Percentiles rank a stretch among this genome's conserved stretches.
Conservation (phyloP, 2,113 vertebrate species). For the Heloderma charlesbogerti region DNA sequence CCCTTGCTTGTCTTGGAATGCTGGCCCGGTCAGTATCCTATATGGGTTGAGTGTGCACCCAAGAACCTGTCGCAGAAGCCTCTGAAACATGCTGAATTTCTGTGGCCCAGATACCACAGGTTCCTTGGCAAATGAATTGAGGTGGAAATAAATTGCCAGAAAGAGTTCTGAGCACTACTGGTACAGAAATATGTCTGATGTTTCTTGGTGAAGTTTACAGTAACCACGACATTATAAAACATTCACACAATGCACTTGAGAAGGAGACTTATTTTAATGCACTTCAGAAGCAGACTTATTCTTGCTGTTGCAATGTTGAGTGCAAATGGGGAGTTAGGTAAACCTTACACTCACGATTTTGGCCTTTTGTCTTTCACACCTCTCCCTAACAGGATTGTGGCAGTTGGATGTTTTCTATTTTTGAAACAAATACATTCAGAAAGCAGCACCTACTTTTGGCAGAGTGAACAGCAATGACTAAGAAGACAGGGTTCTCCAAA, state of each 20-base stretch:
- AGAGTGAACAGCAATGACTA: conserved; percentile 54
- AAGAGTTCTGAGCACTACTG: background rate
- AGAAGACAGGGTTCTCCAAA: conserved; percentile 45
- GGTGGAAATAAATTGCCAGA: background rate
- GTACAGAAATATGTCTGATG: background rate
- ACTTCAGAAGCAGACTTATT: conserved; percentile 30
- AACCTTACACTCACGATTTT: conserved; percentile 31
- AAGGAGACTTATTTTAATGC: background rate
- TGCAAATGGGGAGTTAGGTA: conserved; percentile 47
- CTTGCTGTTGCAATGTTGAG: conserved; percentile 42
- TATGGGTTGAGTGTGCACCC: background rate
- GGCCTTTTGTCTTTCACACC: conserved; percentile 65
- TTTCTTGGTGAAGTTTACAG: background rate
- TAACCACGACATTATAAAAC: background rate
- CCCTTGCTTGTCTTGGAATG: background rate
- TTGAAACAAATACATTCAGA: conserved; percentile 63
- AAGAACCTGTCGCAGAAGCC: background rate
- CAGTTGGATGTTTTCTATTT: conserved; percentile 63
- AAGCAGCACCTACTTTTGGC: conserved; percentile 70
- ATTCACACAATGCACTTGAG: background rate
- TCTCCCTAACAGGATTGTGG: conserved; percentile 41
- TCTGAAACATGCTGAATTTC: background rate
- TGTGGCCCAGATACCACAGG: background rate
- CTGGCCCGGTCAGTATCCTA: background rate
- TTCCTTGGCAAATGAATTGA: background rate